These are phyloP conservation scores for Cephus nigrinus DNA, from an alignment of 2,888 invertebrate species.

Conservation along the genomic window DNA sequence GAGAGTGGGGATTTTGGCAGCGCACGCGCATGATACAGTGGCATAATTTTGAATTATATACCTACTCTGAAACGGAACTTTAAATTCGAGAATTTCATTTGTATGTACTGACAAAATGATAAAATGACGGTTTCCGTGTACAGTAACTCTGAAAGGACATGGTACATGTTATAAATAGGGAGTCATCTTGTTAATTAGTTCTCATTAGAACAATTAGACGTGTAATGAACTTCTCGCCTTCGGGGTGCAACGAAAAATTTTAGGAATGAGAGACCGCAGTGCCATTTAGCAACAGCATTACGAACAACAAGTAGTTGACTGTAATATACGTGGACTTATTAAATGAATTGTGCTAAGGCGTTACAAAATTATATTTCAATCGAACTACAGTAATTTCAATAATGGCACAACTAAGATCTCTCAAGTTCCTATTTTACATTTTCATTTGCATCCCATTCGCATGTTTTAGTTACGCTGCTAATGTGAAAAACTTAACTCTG, in stretches of 20 bases:
- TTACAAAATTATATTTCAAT: not conserved
- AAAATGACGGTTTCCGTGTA: too few species aligned
- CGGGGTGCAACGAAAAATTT: not conserved
- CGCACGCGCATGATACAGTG: too few species aligned
- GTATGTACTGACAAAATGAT: too few species aligned
- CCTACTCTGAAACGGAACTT: too few species aligned
- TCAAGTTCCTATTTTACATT: not conserved
- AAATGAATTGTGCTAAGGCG: not conserved
- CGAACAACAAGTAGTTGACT: not conserved
- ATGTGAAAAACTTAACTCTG: slow-evolving; percentile 53
- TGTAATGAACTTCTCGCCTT: not conserved
- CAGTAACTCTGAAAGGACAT: too few species aligned
- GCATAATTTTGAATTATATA: too few species aligned
- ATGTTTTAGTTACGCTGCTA: slow-evolving; percentile 31
- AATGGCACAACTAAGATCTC: not conserved
- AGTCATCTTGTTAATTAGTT: not conserved
- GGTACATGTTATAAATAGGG: not conserved
- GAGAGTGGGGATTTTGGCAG: too few species aligned
- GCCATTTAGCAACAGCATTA: not conserved
- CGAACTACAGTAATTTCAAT: not conserved
- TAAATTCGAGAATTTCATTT: too few species aligned
- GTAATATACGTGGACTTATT: not conserved
- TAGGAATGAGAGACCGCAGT: not conserved
- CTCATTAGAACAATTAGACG: not conserved
- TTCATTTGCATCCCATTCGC: not conserved